phyloP scores from a whole-genome alignment of 2,797 vertebrate species.

The Cirrhinus molitorella region DNA sequence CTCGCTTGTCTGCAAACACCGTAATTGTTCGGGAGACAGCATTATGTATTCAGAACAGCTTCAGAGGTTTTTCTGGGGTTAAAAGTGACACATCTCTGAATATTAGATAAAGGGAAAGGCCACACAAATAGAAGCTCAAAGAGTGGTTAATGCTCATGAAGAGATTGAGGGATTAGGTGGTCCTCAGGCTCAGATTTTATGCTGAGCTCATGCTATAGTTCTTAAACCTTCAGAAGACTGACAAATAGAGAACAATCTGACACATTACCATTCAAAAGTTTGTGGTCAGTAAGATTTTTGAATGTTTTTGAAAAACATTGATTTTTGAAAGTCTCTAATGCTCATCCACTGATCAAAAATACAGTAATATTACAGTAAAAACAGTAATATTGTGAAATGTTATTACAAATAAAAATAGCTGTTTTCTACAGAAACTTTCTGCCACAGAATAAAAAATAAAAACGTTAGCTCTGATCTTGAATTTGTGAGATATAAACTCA shows the following conservation, averaged over 20 bases:
- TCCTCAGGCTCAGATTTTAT: constrained; percentile 60
- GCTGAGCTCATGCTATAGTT: constrained; percentile 61
- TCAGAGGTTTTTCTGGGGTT: constrained; percentile 40
- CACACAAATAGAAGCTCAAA: constrained; percentile 68
- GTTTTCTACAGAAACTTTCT: not conserved
- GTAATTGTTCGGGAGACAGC: not conserved
- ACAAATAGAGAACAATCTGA: constrained; percentile 13
- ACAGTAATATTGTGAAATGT: not conserved
- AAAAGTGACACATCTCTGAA: constrained; percentile 62
- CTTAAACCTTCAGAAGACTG: constrained; percentile 32
- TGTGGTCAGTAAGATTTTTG: not conserved
- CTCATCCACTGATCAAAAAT: not conserved
- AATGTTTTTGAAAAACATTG: not conserved
- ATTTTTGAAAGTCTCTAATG: too few species aligned
- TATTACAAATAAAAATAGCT: not conserved
- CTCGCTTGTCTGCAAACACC: constrained; percentile 9
- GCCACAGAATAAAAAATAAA: not conserved
- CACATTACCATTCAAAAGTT: not conserved
- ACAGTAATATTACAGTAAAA: not conserved
- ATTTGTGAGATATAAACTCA: too few species aligned
- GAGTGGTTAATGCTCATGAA: constrained; percentile 62
- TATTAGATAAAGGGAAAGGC: constrained; percentile 57
- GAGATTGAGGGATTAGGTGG: constrained; percentile 72
- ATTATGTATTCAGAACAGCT: constrained; percentile 12
- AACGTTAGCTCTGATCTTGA: too few species aligned